These are phyloP conservation scores for Myxocyprinus asiaticus DNA, from an alignment of 2,113 vertebrate species.

Conservation along the genomic window DNA sequence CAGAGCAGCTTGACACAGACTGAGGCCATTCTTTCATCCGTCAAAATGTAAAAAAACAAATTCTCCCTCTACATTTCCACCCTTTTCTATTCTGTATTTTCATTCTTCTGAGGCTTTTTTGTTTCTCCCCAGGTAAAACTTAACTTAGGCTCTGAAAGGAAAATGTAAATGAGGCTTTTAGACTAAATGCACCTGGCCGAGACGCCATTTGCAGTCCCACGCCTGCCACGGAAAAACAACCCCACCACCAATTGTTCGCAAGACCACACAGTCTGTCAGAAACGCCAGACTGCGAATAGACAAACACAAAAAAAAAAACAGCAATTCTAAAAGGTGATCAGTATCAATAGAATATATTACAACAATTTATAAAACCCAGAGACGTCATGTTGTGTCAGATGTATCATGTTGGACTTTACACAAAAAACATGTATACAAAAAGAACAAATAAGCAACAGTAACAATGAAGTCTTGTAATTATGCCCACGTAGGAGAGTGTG, in stretches of 20 bases:
- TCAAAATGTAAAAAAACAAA: not conserved
- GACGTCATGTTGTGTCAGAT: not conserved
- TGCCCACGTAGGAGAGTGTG: too few species aligned
- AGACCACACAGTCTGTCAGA: not conserved
- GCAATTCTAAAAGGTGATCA: not conserved
- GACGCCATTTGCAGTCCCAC: slow-evolving; percentile 12
- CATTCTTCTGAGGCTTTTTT: not conserved
- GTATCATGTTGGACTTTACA: slow-evolving; percentile 7
- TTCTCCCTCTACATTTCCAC: not conserved
- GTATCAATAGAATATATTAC: not conserved
- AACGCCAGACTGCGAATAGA: not conserved
- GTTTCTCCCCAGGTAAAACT: slow-evolving; percentile 25
- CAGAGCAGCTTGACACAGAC: not conserved
- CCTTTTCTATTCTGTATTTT: not conserved
- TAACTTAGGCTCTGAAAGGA: slow-evolving; percentile 30
- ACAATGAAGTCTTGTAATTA: not conserved
- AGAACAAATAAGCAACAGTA: not conserved
- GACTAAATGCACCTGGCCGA: slow-evolving; percentile 40
- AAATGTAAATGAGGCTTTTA: slow-evolving; percentile 55
- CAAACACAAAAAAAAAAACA: not conserved
- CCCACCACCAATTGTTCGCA: not conserved
- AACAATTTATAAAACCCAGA: too few species aligned
- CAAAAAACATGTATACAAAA: not conserved
- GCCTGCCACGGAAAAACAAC: not conserved
- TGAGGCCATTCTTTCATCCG: slow-evolving; percentile 6